Conservation (phyloP, 64 coral and sea anemone genomes). For the Hydrozoanthus tunicans region DNA sequence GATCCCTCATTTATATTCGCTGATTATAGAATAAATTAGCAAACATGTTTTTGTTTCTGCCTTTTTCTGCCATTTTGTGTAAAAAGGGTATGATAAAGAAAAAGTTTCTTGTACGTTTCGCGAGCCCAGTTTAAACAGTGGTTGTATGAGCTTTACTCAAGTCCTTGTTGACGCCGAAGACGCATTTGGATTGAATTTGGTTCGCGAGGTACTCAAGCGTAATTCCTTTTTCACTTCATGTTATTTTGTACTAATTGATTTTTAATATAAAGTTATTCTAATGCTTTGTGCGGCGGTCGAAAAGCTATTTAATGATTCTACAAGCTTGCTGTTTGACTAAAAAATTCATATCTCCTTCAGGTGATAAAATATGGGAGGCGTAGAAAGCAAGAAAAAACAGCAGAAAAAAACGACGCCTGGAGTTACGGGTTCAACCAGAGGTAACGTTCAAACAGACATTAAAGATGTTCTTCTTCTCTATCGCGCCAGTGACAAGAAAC, state of each 20-base stretch:
- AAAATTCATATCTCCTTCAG: background rate
- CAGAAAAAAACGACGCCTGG: background rate
- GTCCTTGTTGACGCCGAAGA: background rate
- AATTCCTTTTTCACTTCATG: background rate
- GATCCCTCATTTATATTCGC: background rate
- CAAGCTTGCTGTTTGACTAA: background rate
- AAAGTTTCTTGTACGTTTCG: background rate
- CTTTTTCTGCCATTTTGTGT: background rate
- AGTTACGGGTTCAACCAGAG: background rate
- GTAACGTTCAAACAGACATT: slow-evolving; percentile 47
- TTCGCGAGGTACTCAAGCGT: background rate
- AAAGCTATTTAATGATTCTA: background rate
- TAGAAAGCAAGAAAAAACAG: slow-evolving; percentile 33
- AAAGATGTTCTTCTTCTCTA: slow-evolving; percentile 79
- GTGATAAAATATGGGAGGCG: slow-evolving; percentile 48
- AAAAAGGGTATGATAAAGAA: background rate
- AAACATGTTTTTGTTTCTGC: background rate
- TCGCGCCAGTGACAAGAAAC: slow-evolving; percentile 43
- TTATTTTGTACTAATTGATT: background rate
- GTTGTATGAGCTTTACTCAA: background rate
- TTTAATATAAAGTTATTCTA: background rate
- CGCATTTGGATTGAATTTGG: background rate
- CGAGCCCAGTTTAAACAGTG: background rate
- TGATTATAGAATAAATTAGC: slow-evolving; percentile 15
- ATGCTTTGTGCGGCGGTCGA: background rate